Conservation (phyloP, 2,888 invertebrate genomes). For the Caenorhabditis sp. region DNA sequence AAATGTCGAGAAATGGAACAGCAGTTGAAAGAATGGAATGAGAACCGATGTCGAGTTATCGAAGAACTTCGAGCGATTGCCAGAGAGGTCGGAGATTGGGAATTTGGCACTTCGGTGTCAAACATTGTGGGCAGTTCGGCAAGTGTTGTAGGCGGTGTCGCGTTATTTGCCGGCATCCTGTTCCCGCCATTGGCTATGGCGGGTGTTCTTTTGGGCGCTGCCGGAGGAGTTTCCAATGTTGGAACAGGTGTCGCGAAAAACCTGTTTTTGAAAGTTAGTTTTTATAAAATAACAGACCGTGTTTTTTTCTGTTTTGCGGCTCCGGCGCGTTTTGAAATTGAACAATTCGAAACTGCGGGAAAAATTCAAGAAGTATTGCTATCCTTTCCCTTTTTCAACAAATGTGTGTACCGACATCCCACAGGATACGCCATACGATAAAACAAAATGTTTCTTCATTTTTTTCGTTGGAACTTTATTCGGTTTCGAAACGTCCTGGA, state of each 20-base stretch:
- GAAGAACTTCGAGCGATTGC: background rate
- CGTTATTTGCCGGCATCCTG: background rate
- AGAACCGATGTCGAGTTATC: background rate
- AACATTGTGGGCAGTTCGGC: background rate
- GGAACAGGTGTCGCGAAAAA: background rate
- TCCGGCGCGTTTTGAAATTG: no score
- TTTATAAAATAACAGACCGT: background rate
- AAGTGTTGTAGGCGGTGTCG: background rate
- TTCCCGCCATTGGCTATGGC: background rate
- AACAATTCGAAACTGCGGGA: no score
- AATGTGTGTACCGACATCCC: no score
- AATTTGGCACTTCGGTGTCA: background rate
- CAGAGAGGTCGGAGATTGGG: background rate
- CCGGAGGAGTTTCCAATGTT: background rate
- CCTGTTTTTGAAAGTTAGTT: background rate
- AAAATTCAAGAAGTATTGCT: no score
- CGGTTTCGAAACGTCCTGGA: no score
- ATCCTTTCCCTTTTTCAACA: no score
- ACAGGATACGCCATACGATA: no score
- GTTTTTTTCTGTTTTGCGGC: no score
- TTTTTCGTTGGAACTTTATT: no score
- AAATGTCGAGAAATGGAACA: background rate
- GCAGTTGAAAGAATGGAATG: background rate
- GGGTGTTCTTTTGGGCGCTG: background rate
- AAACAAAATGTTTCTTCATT: no score